phyloP scores from a whole-genome alignment of 1,140 invertebrate genomes.

The Chrysopa pallens region DNA sequence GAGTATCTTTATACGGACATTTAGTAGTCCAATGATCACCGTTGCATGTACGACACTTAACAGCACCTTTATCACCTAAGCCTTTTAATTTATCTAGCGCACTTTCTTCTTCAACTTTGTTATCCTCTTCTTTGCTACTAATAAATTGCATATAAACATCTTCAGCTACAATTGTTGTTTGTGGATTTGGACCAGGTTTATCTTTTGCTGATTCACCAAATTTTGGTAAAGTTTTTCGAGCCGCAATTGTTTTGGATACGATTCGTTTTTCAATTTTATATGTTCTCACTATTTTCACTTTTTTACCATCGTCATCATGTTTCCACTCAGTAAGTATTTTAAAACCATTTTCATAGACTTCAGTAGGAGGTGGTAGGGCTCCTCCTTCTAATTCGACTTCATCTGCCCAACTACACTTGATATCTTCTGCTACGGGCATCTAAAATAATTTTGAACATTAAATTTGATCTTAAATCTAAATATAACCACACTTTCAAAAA shows the following conservation, averaged over 20 bases:
- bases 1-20: constrained; percentile 90
- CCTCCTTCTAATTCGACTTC: constrained; percentile 76
- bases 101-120: constrained; percentile 64
- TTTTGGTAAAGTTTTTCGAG: constrained; percentile 83
- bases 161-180: constrained; percentile 89
- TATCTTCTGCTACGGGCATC: constrained; percentile 53
- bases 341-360: constrained; percentile 63
- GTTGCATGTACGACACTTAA: constrained; percentile 88
- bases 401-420: constrained; percentile 81
- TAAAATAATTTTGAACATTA: constrained; percentile 5
- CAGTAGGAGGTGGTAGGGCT: constrained; percentile 58
- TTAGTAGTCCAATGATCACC: constrained; percentile 95
- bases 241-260: constrained; percentile 84
- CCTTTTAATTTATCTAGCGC: constrained; percentile 57
- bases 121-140: constrained; percentile 69
- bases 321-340: constrained; percentile 90
- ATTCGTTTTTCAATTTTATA: constrained; percentile 84
- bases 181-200: constrained; percentile 86
- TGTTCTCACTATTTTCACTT: constrained; percentile 67
- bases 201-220: constrained; percentile 83
- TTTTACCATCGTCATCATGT: constrained; percentile 78
- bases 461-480: too few relatives aligned
- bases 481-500: too few relatives aligned
- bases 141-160: constrained; percentile 92
- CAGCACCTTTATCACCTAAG: constrained; percentile 53